phyloP scores from a whole-genome alignment of 2,113 vertebrate genomes.

The mouse (Mus musculus) region GRCm39 chr9:44390501-44391000 shows the following conservation, averaged over 20 bases:
- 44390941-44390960: constrained; percentile 29
- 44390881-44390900: constrained; percentile 40
- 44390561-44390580: constrained; percentile 42
- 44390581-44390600: constrained; percentile 31
- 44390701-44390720: constrained; percentile 34
- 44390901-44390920: constrained; percentile 61
- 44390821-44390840: constrained; percentile 74
- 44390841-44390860: constrained; percentile 66
- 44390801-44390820: constrained; percentile 80
- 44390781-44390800: constrained; percentile 74
- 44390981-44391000: neutral
- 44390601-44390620: neutral
- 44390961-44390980: constrained; percentile 47
- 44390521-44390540: constrained; percentile 15
- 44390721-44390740: constrained; percentile 66
- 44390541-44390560: constrained; percentile 43
- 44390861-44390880: constrained; percentile 55
- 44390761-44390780: constrained; percentile 64
- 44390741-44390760: constrained; percentile 68
- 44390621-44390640: neutral
- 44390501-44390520: neutral
- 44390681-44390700: constrained; percentile 9
- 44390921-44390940: constrained; percentile 35
- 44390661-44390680: neutral
- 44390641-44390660: neutral